Percentiles rank a stretch among this genome's conserved stretches.
Conservation (phyloP, 53 echinoderm and acorn worm species). For the Hippasteria phrygiana region DNA sequence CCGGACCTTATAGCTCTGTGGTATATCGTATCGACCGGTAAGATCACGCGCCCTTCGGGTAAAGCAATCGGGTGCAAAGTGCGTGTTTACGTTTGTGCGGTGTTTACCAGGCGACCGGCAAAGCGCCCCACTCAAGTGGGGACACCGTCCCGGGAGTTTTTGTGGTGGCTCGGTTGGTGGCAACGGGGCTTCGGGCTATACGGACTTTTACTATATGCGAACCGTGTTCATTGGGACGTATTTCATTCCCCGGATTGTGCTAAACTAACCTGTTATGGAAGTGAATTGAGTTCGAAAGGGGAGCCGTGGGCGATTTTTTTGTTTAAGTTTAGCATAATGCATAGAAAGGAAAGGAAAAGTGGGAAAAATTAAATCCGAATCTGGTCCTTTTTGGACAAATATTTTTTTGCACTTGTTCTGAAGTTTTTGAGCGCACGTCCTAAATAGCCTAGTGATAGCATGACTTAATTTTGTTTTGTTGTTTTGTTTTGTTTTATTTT, state of each 20-base stretch:
- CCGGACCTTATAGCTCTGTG: conserved; percentile 13
- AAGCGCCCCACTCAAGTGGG: conserved; percentile 6
- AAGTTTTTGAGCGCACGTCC: not conserved
- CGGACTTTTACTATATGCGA: not conserved
- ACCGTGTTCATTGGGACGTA: not conserved
- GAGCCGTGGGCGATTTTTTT: conserved; percentile 7
- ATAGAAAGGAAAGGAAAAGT: not conserved
- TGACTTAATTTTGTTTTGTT: too few species aligned
- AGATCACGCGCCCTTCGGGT: conserved; percentile 26
- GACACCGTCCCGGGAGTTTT: not conserved
- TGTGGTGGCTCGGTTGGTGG: not conserved
- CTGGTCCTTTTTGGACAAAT: not conserved
- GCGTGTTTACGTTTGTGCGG: conserved; percentile 30
- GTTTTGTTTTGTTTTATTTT: too few species aligned
- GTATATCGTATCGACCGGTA: conserved; percentile 42
- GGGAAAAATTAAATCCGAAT: conserved; percentile 13
- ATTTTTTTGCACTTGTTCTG: not conserved
- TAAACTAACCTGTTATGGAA: conserved; percentile 57
- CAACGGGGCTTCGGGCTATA: conserved; percentile 16
- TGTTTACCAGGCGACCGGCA: conserved; percentile 39
- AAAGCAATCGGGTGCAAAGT: conserved; percentile 31
- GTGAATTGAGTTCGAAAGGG: conserved; percentile 11
- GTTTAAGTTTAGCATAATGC: not conserved
- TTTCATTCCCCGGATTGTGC: conserved; percentile 34
- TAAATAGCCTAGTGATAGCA: too few species aligned